A percentile compares a stretch with the other conserved stretches of the same genome.
Evolutionary conservation across 1,140 invertebrate genomes (phyloP).

Genomic region (Drosophila murphyi): DNA sequence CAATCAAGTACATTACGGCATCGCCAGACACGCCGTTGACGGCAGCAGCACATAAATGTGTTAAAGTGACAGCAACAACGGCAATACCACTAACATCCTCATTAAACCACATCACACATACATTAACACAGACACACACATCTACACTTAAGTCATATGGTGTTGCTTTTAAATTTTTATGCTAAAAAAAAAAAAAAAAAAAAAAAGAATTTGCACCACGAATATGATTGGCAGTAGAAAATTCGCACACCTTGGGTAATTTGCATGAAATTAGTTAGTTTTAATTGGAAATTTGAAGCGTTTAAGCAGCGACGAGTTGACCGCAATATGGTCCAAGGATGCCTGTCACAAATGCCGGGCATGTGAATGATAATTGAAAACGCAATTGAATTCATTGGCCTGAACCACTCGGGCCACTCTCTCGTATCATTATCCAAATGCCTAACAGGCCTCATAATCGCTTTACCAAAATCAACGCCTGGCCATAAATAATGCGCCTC

Average conservation of each 20-base stretch:
- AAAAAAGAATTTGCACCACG: slow-evolving; percentile 37
- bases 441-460: slow-evolving; percentile 38
- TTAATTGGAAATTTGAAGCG: slow-evolving; percentile 75
- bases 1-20: slow-evolving; percentile 69
- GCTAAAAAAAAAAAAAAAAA: slow-evolving; percentile 36
- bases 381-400: slow-evolving; percentile 17
- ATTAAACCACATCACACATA: not conserved
- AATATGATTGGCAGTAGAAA: slow-evolving; percentile 28
- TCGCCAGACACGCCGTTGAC: slow-evolving; percentile 58
- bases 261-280: slow-evolving; percentile 74
- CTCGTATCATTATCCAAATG: slow-evolving; percentile 29
- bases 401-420: not conserved
- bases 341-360: slow-evolving; percentile 30
- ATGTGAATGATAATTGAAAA: slow-evolving; percentile 42
- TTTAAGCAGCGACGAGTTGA: not conserved
- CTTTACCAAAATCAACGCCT: slow-evolving; percentile 31
- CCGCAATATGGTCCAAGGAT: slow-evolving; percentile 16
- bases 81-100: slow-evolving; percentile 10
- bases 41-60: slow-evolving; percentile 72
- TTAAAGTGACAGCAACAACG: slow-evolving; percentile 62
- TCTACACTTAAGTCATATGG: slow-evolving; percentile 35
- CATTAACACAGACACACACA: too few species aligned
- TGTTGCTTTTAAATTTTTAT: slow-evolving; percentile 49
- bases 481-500: slow-evolving; percentile 44
- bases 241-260: slow-evolving; percentile 39